These are phyloP conservation scores for Catamblyrhynchus diadema DNA, from an alignment of 2,797 vertebrate genomes.

Conservation along the genomic window DNA sequence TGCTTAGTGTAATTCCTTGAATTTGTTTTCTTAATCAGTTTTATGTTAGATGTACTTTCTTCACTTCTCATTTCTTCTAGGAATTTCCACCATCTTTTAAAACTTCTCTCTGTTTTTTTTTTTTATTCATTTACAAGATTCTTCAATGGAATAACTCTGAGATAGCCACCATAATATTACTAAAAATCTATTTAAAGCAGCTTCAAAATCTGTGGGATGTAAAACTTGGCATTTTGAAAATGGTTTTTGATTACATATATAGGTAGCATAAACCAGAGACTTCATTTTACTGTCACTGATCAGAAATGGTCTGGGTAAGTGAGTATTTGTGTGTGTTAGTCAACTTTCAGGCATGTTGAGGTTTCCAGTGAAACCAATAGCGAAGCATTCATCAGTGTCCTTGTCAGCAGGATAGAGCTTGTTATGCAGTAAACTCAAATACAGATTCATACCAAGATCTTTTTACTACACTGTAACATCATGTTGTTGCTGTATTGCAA, in stretches of 20 bases:
- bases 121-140: not conserved
- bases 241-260: not conserved
- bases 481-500: not conserved
- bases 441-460: not conserved
- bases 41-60: not conserved
- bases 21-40: not conserved
- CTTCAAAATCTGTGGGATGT: not conserved
- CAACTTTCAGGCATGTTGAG: not conserved
- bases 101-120: not conserved
- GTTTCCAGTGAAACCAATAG: conserved; percentile 5
- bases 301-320: not conserved
- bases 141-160: not conserved
- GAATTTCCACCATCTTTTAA: not conserved
- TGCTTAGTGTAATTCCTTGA: not conserved
- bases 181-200: not conserved
- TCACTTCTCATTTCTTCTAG: not conserved
- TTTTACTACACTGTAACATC: not conserved
- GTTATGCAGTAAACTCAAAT: conserved; percentile 2
- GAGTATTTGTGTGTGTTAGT: not conserved
- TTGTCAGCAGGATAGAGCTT: not conserved
- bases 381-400: not conserved
- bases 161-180: not conserved
- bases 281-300: not conserved
- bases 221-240: not conserved
- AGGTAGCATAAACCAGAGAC: not conserved